Percentiles rank a stretch among this genome's conserved stretches.
These are phyloP conservation scores for Thamnaconus septentrionalis DNA, from an alignment of 2,113 vertebrate species.

Conservation along the genomic window DNA sequence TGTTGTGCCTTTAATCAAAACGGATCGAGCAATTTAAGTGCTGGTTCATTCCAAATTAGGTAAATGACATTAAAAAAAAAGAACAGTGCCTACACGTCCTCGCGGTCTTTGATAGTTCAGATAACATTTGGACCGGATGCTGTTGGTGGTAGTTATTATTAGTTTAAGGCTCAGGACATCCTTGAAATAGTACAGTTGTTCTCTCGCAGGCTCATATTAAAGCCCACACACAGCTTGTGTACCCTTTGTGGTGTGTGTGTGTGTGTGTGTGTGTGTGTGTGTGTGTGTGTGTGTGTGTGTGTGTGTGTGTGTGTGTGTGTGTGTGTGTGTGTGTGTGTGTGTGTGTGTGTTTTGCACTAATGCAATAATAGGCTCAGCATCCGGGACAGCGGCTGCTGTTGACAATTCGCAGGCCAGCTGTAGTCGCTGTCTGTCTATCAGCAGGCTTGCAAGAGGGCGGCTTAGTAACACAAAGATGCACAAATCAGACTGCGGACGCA, in stretches of 20 bases:
- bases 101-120: slow-evolving; percentile 25
- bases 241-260: slow-evolving; percentile 11
- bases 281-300: slow-evolving; percentile 1
- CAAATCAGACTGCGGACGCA: slow-evolving; percentile 5
- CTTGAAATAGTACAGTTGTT: slow-evolving; percentile 53
- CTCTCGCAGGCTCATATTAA: slow-evolving; percentile 29
- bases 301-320: slow-evolving; percentile 16
- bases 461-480: slow-evolving; percentile 29
- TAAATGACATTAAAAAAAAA: background rate
- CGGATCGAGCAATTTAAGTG: too few species aligned
- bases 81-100: slow-evolving; percentile 16
- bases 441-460: slow-evolving; percentile 22
- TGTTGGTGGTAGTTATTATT: slow-evolving; percentile 50
- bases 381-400: slow-evolving; percentile 61
- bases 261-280: slow-evolving; percentile 12
- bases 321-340: slow-evolving; percentile 1
- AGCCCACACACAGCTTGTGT: slow-evolving; percentile 53
- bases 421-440: slow-evolving; percentile 43
- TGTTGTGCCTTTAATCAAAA: too few species aligned
- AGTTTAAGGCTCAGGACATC: slow-evolving; percentile 26
- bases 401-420: slow-evolving; percentile 64
- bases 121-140: slow-evolving; percentile 34
- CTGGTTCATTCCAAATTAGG: too few species aligned
- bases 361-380: slow-evolving; percentile 64
- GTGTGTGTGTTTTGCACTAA: slow-evolving; percentile 50